Evolutionary conservation across 35 echinoderm and acorn worm species (phyloP).

Genomic region (Amphiura filiformis): DNA sequence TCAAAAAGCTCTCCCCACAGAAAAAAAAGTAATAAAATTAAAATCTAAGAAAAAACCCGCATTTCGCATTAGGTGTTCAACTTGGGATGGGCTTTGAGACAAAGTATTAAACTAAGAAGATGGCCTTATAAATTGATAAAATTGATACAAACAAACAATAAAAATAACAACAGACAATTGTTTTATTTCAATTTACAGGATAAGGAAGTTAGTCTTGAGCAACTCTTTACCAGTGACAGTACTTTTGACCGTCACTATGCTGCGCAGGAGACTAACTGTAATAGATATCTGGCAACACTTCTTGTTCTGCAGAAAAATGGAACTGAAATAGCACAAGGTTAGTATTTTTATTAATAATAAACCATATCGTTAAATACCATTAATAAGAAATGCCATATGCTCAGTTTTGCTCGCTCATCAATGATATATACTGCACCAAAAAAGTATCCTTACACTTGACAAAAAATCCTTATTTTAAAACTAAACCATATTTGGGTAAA

Average conservation of each 20-base stretch:
- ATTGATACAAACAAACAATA: neutral
- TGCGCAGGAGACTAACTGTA: conserved; percentile 53
- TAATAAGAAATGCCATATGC: neutral
- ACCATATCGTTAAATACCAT: neutral
- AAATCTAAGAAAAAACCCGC: too few relatives aligned
- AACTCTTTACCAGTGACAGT: conserved; percentile 16
- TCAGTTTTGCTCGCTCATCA: neutral
- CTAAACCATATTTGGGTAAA: neutral
- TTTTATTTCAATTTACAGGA: neutral
- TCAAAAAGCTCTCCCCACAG: too few relatives aligned
- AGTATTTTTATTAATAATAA: neutral
- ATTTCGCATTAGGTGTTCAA: neutral
- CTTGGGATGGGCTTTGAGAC: neutral
- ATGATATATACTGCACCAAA: too few relatives aligned
- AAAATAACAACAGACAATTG: neutral
- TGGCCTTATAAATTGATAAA: neutral
- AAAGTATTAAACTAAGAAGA: neutral
- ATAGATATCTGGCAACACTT: conserved; percentile 51
- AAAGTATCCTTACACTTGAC: too few relatives aligned
- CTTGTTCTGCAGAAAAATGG: conserved; percentile 49
- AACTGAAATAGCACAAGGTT: conserved; percentile 50
- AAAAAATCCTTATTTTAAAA: too few relatives aligned
- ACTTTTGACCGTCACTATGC: conserved; percentile 46
- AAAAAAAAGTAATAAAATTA: too few relatives aligned
- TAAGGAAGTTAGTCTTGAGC: conserved; percentile 19